phyloP scores from a whole-genome alignment of 1,140 invertebrate species.

The Sycobia sp. region DNA sequence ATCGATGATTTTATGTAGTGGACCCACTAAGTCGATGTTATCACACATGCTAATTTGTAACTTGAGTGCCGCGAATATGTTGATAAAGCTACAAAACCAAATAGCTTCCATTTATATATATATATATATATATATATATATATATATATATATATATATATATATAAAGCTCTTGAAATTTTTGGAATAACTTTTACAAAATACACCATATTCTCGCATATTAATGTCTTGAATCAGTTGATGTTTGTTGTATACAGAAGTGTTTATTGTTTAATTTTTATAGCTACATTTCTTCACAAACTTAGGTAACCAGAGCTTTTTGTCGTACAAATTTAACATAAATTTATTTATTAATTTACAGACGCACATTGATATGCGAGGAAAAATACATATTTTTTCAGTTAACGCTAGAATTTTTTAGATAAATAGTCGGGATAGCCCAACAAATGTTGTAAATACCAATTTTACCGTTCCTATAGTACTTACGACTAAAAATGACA shows the following conservation, averaged over 20 bases:
- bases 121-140: neutral
- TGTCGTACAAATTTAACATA: constrained; percentile 28
- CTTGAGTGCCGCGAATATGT: too few relatives aligned
- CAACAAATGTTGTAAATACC: neutral
- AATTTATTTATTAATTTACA: too few relatives aligned
- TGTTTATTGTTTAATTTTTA: constrained; percentile 12
- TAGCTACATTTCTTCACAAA: constrained; percentile 25
- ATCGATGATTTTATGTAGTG: too few relatives aligned
- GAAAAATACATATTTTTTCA: neutral
- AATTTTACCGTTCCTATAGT: constrained; percentile 6
- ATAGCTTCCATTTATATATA: neutral
- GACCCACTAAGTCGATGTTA: too few relatives aligned
- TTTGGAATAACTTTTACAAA: neutral
- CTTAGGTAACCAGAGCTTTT: constrained; percentile 21
- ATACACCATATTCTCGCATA: neutral
- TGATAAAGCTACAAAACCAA: too few relatives aligned
- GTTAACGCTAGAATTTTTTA: too few relatives aligned
- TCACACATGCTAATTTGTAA: too few relatives aligned
- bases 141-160: neutral
- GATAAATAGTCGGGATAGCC: too few relatives aligned
- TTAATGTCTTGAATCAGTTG: neutral
- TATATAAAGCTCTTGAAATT: too few relatives aligned
- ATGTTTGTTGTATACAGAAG: too few relatives aligned
- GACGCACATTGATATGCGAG: too few relatives aligned
- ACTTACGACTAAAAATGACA: neutral